These are phyloP conservation scores for Drosophila vallismaia DNA, from an alignment of 2,888 invertebrate species.

Conservation along the genomic window DNA sequence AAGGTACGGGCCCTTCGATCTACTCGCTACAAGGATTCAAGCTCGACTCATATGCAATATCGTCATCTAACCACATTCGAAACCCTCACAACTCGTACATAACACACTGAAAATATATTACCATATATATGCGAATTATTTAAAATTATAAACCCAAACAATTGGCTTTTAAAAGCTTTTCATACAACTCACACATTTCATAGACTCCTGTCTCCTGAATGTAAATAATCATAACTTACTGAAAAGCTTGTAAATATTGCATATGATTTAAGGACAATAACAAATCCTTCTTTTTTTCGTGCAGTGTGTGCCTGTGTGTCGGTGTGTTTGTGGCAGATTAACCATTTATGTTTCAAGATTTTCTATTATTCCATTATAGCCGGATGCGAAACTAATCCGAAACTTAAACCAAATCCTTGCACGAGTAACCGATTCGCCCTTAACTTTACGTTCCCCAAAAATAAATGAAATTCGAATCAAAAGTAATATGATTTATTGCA, in stretches of 20 bases:
- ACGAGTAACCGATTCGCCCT: slow-evolving; percentile 84
- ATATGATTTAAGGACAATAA: slow-evolving; percentile 53
- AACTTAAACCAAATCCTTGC: slow-evolving; percentile 81
- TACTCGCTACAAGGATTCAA: slow-evolving; percentile 83
- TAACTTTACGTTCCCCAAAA: slow-evolving; percentile 62
- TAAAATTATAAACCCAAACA: background rate
- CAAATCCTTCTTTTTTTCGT: slow-evolving; percentile 7
- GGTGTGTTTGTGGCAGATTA: slow-evolving; percentile 28
- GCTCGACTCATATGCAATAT: slow-evolving; percentile 63
- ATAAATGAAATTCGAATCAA: slow-evolving; percentile 7
- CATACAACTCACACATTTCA: background rate
- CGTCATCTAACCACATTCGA: slow-evolving; percentile 12
- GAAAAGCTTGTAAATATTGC: slow-evolving; percentile 65
- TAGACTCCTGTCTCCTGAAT: background rate
- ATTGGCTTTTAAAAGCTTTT: background rate
- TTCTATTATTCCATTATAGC: slow-evolving; percentile 16
- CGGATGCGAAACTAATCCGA: slow-evolving; percentile 19
- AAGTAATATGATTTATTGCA: slow-evolving; percentile 50
- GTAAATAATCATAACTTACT: slow-evolving; percentile 5
- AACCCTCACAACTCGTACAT: slow-evolving; percentile 15
- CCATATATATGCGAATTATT: background rate
- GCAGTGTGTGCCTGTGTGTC: slow-evolving; percentile 28
- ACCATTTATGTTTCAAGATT: slow-evolving; percentile 30
- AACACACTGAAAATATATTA: slow-evolving; percentile 1
- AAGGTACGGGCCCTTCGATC: slow-evolving; percentile 87